These are phyloP conservation scores for Rhabdornis inornatus DNA, from an alignment of 2,113 vertebrate genomes.

Conservation along the genomic window DNA sequence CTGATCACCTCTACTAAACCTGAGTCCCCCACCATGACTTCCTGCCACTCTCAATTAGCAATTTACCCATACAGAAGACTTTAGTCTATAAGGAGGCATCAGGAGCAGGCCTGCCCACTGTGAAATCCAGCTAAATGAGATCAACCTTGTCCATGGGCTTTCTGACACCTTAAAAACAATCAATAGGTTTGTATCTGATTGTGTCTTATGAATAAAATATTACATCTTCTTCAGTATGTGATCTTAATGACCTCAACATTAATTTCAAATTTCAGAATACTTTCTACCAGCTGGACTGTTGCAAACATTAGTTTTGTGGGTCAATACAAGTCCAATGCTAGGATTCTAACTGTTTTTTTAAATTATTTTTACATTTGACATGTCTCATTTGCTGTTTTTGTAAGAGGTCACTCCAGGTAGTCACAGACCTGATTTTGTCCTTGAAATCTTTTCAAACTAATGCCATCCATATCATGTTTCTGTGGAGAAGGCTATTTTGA, in stretches of 20 bases:
- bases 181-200: neutral
- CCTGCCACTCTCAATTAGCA: neutral
- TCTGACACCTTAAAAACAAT: neutral
- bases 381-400: neutral
- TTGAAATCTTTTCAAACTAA: neutral
- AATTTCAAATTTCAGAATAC: neutral
- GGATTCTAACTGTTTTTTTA: neutral
- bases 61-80: neutral
- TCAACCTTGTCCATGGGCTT: neutral
- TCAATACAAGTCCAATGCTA: neutral
- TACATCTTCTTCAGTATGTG: neutral
- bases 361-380: neutral
- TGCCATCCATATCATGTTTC: neutral
- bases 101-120: neutral
- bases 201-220: neutral
- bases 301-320: neutral
- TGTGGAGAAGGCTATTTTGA: neutral
- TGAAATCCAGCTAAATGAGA: neutral
- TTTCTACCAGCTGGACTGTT: neutral
- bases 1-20: neutral
- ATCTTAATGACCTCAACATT: neutral
- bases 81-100: neutral
- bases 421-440: neutral
- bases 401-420: neutral
- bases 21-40: neutral